Base-by-base conservation (phyloP, 1,140 invertebrate genomes). In the Plectrocnemia conspersa region DNA sequence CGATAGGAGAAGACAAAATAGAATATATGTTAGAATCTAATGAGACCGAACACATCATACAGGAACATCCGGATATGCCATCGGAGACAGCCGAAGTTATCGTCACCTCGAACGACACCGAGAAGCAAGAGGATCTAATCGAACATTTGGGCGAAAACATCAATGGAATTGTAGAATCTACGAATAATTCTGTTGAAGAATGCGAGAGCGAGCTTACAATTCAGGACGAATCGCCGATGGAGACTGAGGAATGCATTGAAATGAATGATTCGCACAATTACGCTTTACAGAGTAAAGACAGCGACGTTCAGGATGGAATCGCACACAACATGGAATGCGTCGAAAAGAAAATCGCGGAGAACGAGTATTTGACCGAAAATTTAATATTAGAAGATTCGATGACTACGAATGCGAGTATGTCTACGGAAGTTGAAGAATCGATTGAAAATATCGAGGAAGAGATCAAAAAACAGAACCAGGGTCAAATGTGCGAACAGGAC, bases 401-500 rank as follows among this genome's bases (percentile, higher is more conserved):
- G 16, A 10, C 22, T 27, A 33, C 5, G 21, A 19, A 5, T 7
- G n/a, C n/a, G 3, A 21, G 5, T 23, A 46, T 40, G 10, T 23
- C 18, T 40, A 52, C 52, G 33, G 67, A 71, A 56, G 13, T 72
- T 24, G 71, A 73, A 62, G 71, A 74, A 67, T 69, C 71, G 15
- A 72, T 73, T 46, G 72, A 76, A 65, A 73, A 72, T 60, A 74
- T 74, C 55, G 66, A 74, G 63, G 64, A 73, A 58, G 72, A 73
- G 42, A 56, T 57, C 24, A 49, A 59, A 35, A 59, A 63, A 54
- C 54, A 55, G 32, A 45, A 52, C 23, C 44, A 53, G 33, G 35
- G 60, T 11, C 15, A 45, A 6, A 22, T 29, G 2, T 21, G 22
- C 1, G 36, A 61, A 24, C 4, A 49, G n/a, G n/a, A 57, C 19